Evolutionary conservation across 2,797 vertebrate genomes (phyloP), one percentile per base, ranked within the genome.

Genomic region (Melopsittacus undulatus): DNA sequence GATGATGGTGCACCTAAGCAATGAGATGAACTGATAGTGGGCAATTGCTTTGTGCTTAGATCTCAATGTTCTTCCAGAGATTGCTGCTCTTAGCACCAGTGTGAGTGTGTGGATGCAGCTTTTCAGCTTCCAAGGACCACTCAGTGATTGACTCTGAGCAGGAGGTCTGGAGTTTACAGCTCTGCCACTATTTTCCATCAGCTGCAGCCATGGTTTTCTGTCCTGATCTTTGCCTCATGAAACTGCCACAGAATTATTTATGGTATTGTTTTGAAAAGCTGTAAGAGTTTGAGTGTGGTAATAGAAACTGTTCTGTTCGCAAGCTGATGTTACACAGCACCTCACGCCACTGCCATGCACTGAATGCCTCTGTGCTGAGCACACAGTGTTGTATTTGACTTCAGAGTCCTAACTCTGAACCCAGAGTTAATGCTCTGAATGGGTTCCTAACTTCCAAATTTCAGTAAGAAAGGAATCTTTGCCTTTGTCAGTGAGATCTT

Each of bases 251-350:
- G 30, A n/a, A 66, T 81, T 77, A 77, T 73, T 75, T 57, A 49
- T 73, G 80, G 66, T 13, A 20, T 64, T 94, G 26, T 89, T 94
- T 77, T 42, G 87, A 81, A 75, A 86, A 88, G 56, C 70, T 54
- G 16, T 66, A 38, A 23, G 68, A 30, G n/a, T 57, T 54, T 11
- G 67, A 69, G 56, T 40, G 21, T 10, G 52, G 54, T 49, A 54
- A 80, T 64, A 23, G 11, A 43, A 92, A 83, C 73, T 48, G 36
- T 46, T n/a, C 75, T 38, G 54, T 38, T 30, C 12, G 48, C 27
- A 5, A 68, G 79, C 40, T 93, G 80, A 77, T 0, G 27, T 56
- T 91, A 19, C 20, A 1, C 84, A 85, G 91, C 56, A 12, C 54
- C 62, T 69, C 70, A 2, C 1, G 4, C 63, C 48, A 8, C 27